phyloP scores from a whole-genome alignment of 1,140 invertebrate species.

The Drosophila kohkoa region DNA sequence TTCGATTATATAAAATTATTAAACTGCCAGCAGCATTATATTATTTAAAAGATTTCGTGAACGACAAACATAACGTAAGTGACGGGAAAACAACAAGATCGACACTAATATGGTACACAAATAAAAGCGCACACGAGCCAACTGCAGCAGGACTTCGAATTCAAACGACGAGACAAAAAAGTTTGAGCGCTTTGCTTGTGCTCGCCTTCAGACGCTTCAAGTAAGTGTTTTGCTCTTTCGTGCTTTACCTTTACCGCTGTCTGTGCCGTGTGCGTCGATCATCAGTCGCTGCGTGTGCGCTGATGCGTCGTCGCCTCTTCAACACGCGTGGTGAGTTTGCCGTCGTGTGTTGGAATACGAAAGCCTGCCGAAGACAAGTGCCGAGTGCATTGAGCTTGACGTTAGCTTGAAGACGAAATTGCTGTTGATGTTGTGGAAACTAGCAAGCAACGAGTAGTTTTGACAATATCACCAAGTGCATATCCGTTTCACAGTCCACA shows the following conservation, averaged over 20 bases:
- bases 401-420: conserved; percentile 8
- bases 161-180: conserved; percentile 20
- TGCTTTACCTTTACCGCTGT: conserved; percentile 41
- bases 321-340: conserved; percentile 53
- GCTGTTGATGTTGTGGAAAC: no score
- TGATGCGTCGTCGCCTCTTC: neutral
- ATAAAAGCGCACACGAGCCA: conserved; percentile 10
- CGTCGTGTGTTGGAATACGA: conserved; percentile 28
- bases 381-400: conserved; percentile 56
- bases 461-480: conserved; percentile 23
- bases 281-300: conserved; percentile 30
- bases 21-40: conserved; percentile 51
- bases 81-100: neutral
- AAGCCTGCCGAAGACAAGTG: conserved; percentile 15
- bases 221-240: conserved; percentile 69
- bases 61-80: conserved; percentile 40
- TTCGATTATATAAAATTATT: conserved; percentile 23
- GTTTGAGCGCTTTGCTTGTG: conserved; percentile 69
- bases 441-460: neutral
- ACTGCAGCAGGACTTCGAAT: conserved; percentile 9
- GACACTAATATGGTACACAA: conserved; percentile 31
- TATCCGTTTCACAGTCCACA: conserved; percentile 39
- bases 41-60: conserved; percentile 8
- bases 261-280: conserved; percentile 14
- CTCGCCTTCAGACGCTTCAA: conserved; percentile 76